Evolutionary conservation across 2,113 vertebrate species (phyloP).

Genomic region (Equus przewalskii): DNA sequence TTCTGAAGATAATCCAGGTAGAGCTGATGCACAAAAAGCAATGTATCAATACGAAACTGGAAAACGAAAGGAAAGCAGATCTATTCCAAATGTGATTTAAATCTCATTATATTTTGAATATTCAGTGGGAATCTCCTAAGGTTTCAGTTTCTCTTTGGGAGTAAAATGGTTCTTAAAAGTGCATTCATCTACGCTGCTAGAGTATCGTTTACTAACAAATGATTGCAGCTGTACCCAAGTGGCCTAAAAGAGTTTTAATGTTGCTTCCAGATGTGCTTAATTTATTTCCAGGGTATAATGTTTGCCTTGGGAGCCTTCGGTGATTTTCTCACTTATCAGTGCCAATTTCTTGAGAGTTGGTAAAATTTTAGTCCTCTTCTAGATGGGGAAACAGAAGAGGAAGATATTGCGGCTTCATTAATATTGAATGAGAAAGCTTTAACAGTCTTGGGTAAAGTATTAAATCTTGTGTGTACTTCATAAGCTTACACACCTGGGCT

Average conservation of each 20-base stretch:
- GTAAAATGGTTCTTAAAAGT: conserved; percentile 75
- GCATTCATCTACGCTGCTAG: conserved; percentile 70
- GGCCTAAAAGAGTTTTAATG: conserved; percentile 79
- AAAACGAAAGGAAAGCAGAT: conserved; percentile 63
- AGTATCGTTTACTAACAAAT: conserved; percentile 84
- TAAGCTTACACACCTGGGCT: conserved; percentile 55
- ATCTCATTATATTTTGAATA: conserved; percentile 78
- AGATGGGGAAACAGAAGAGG: conserved; percentile 33
- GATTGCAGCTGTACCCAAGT: conserved; percentile 81
- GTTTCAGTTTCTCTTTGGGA: conserved; percentile 74
- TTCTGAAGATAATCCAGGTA: conserved; percentile 47
- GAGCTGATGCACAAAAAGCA: neutral
- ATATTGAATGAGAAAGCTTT: conserved; percentile 55
- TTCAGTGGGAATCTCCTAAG: conserved; percentile 68
- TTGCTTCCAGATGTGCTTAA: conserved; percentile 85
- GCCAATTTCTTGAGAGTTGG: conserved; percentile 75
- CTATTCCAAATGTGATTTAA: conserved; percentile 72
- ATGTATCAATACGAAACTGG: conserved; percentile 30
- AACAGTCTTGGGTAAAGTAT: conserved; percentile 34
- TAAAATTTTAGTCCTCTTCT: conserved; percentile 58
- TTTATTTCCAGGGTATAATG: conserved; percentile 83
- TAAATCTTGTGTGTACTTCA: conserved; percentile 24
- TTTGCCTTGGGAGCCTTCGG: conserved; percentile 74
- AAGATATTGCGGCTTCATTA: conserved; percentile 65
- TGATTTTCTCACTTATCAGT: conserved; percentile 82